A percentile compares a stretch with the other conserved stretches of the same genome.
phyloP scores from a whole-genome alignment of 2,888 invertebrate species.

The Limnephilus lunatus region DNA sequence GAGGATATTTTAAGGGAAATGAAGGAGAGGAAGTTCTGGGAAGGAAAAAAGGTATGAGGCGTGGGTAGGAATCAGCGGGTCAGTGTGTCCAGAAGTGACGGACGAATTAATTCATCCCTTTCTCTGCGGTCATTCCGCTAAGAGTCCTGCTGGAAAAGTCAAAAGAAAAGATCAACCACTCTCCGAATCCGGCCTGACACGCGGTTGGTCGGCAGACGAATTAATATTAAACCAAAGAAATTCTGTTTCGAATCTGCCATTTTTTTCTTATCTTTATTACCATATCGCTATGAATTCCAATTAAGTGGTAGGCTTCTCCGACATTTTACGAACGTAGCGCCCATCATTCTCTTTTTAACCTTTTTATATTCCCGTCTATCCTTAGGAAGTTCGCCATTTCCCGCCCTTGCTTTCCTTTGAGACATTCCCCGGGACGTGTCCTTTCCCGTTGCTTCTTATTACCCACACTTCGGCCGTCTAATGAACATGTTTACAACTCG shows the following conservation, averaged over 20 bases:
- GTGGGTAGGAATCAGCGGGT: no score
- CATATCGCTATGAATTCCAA: conserved; percentile 1
- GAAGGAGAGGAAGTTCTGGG: no score
- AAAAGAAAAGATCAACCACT: no score
- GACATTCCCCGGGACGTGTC: neutral
- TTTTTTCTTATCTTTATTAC: neutral
- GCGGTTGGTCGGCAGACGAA: no score
- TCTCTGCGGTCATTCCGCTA: no score
- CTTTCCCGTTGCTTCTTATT: conserved; percentile 33
- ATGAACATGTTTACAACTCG: conserved; percentile 38
- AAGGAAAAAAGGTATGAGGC: no score
- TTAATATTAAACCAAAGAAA: neutral
- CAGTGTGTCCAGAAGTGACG: no score
- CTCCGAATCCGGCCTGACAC: no score
- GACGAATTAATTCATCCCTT: no score
- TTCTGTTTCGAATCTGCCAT: neutral
- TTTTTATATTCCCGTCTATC: conserved; percentile 12
- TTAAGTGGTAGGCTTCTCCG: neutral
- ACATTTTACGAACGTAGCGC: neutral
- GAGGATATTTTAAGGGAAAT: no score
- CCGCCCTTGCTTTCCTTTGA: neutral
- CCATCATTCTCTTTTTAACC: conserved; percentile 21
- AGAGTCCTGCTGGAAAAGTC: no score
- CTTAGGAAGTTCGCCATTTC: neutral
- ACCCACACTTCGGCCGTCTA: conserved; percentile 17